Evolutionary conservation across 2,797 vertebrate species (phyloP).

Genomic region (Ficedula albicollis): DNA sequence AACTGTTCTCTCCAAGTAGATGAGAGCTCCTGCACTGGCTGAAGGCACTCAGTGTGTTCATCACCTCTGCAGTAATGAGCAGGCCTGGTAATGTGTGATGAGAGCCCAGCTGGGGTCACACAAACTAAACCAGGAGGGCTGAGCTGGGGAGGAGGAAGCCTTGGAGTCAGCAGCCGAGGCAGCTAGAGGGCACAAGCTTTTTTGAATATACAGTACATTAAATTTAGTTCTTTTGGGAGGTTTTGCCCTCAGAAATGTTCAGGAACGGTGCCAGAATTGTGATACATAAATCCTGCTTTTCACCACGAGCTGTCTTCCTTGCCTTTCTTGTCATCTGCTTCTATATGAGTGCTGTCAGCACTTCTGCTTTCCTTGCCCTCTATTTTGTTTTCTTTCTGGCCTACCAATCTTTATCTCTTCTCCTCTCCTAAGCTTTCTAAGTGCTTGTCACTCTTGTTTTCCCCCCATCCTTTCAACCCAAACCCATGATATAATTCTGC

Average conservation of each 20-base stretch:
- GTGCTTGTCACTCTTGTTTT: neutral
- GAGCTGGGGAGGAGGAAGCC: neutral
- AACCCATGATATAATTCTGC: neutral
- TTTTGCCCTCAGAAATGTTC: neutral
- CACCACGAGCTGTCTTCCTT: neutral
- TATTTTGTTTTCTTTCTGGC: conserved; percentile 18
- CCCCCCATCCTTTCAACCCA: neutral
- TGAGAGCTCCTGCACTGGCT: neutral
- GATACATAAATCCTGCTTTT: conserved; percentile 18
- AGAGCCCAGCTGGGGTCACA: neutral
- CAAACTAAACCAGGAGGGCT: neutral
- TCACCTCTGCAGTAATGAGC: neutral
- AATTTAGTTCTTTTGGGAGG: neutral
- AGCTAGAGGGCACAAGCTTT: neutral
- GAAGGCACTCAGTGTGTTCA: neutral
- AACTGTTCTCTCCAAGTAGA: neutral
- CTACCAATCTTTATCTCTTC: neutral
- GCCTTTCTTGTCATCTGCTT: conserved; percentile 15
- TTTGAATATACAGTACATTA: neutral
- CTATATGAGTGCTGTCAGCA: conserved; percentile 18
- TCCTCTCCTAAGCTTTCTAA: neutral
- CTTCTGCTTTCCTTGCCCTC: neutral
- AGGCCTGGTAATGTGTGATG: neutral
- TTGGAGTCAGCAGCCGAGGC: neutral
- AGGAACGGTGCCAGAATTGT: conserved; percentile 1